phyloP scores from a whole-genome alignment of 1,140 invertebrate species.

The Drosophila nasuta region DNA sequence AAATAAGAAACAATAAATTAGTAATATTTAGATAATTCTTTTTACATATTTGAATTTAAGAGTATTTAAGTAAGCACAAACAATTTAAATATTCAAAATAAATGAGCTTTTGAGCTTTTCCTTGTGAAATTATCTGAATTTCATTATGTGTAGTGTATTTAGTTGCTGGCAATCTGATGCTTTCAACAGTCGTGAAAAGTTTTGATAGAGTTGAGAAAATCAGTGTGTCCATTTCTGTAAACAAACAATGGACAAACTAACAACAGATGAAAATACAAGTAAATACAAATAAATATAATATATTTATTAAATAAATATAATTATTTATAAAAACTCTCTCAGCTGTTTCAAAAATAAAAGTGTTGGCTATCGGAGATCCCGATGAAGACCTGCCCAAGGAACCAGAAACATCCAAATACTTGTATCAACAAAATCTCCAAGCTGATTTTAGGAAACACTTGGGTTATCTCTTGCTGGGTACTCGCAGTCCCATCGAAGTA shows the following conservation, averaged over 20 bases:
- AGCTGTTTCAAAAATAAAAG: neutral
- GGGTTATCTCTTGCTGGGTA: neutral
- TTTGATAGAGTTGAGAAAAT: neutral
- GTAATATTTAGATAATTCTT: neutral
- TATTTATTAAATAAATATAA: neutral
- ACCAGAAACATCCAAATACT: neutral
- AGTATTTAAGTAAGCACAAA: neutral
- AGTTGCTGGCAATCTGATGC: neutral
- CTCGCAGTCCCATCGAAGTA: neutral
- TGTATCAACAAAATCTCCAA: neutral
- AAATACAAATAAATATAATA: too few relatives aligned
- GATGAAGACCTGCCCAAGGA: neutral
- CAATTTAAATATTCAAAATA: neutral
- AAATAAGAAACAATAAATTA: conserved; percentile 6
- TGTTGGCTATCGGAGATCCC: conserved; percentile 16
- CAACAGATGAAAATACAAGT: neutral
- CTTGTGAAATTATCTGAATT: neutral
- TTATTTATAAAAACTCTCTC: neutral
- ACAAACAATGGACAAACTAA: conserved; percentile 2
- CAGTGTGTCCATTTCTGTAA: too few relatives aligned
- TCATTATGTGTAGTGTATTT: neutral
- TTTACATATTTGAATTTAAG: neutral
- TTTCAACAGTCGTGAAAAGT: neutral
- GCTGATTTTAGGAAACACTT: neutral
- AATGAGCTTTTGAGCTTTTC: neutral